Base-by-base conservation (phyloP, 1,140 invertebrate genomes). In the Batillaria attramentaria region DNA sequence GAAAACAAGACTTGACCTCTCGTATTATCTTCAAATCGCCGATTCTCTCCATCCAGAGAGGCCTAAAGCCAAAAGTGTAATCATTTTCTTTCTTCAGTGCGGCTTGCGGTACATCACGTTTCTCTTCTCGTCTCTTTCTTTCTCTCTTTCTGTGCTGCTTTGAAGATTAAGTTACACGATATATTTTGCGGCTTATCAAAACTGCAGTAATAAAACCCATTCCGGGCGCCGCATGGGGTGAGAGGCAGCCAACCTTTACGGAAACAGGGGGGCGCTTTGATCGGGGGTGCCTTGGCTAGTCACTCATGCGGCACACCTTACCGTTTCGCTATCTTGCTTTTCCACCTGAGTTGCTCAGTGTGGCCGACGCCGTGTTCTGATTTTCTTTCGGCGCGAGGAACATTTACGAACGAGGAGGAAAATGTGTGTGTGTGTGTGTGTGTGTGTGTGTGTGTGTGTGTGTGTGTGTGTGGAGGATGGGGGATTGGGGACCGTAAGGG, bases 151-250 rank as follows among this genome's bases (percentile, higher is more conserved):
- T 31, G 33, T 10, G n/a, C 24, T 24, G 57, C n/a, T 62, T 62
- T 16, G 57, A 62, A 62, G 57, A 62, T 62, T 62, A 62, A 6
- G 24, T 31, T 6, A 8, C 10, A 24, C 57, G 57, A 62, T 62
- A 62, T n/a, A n/a, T 24, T 8, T 62, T 18, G 3, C 57, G 33
- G 57, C 57, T 62, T 62, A 62, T 62, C 57, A 62, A 62, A 62
- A 10, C 33, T 24, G n/a, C 8, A 31, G 57, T 62, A 24, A 62
- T 31, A 62, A 62, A 62, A 62, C 10, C 57, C 24, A 24, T 1
- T 31, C 57, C 57, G 0, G 1, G 57, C 57, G 57, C 57, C 57
- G 57, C 57, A 31, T 62, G 57, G 57, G 57, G 57, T 24, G n/a
- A 62, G 33, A 3, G 5, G 57, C 33, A 31, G 57, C 13, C 8